Conservation (phyloP, 2,888 invertebrate genomes). For the Toxonevra muliebris region DNA sequence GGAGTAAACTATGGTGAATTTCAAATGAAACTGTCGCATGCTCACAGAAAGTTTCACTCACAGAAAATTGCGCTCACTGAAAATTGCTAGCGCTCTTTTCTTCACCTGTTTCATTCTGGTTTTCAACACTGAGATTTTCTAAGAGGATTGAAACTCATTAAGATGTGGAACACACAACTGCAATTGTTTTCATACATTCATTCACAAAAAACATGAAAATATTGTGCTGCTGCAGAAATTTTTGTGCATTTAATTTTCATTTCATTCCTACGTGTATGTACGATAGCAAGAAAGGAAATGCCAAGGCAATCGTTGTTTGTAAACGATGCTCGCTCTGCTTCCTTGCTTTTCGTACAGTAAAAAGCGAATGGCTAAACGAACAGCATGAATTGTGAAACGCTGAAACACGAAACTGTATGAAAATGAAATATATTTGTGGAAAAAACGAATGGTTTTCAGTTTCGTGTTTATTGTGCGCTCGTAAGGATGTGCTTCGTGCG, state of each 20-base stretch:
- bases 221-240: constrained; percentile 5
- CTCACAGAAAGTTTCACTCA: too few species aligned
- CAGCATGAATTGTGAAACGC: background rate
- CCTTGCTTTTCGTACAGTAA: background rate
- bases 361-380: background rate
- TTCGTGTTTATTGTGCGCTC: constrained; percentile 64
- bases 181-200: background rate
- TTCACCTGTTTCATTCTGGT: too few species aligned
- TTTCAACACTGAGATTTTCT: too few species aligned
- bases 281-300: constrained; percentile 1
- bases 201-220: constrained; percentile 23
- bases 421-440: constrained; percentile 41
- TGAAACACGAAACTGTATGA: constrained; percentile 25
- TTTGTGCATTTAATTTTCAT: background rate
- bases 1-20: too few species aligned
- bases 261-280: too few species aligned
- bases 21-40: too few species aligned
- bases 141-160: too few species aligned
- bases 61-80: too few species aligned
- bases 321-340: background rate
- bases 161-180: too few species aligned
- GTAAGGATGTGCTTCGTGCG: constrained; percentile 61
- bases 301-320: constrained; percentile 3
- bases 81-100: too few species aligned
- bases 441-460: constrained; percentile 58